A percentile compares a stretch with the other conserved stretches of the same genome.
Evolutionary conservation across 1,140 invertebrate genomes (phyloP).

Genomic region (Sitobion miscanthi): DNA sequence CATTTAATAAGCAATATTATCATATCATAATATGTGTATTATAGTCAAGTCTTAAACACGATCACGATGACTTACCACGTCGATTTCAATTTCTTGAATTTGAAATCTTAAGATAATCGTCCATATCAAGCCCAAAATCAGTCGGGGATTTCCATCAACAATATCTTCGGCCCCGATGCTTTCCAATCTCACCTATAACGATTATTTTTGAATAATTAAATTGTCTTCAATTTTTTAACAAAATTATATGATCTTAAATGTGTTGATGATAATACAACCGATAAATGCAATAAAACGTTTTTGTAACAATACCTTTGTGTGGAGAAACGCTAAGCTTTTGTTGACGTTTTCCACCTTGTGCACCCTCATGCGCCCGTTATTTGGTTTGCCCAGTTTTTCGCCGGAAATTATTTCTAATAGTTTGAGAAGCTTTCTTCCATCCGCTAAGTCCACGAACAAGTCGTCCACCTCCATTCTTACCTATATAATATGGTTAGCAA

Average conservation of each 20-base stretch:
- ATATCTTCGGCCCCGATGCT: slow-evolving; percentile 99
- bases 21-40: not conserved
- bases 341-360: slow-evolving; percentile 99
- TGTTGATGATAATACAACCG: not conserved
- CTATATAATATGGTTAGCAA: slow-evolving; percentile 63
- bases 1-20: not conserved
- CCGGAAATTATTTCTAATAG: slow-evolving; percentile 98
- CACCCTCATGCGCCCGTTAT: slow-evolving; percentile 95
- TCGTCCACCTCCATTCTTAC: slow-evolving; percentile 96
- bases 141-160: slow-evolving; percentile 93
- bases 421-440: slow-evolving; percentile 94
- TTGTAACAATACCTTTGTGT: slow-evolving; percentile 79
- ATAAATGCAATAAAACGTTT: not conserved
- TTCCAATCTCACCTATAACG: slow-evolving; percentile 85
- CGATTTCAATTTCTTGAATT: slow-evolving; percentile 98
- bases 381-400: slow-evolving; percentile 95
- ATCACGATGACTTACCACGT: slow-evolving; percentile 76
- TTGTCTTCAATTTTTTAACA: not conserved
- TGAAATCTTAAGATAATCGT: slow-evolving; percentile 96
- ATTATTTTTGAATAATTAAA: not conserved
- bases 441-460: slow-evolving; percentile 93
- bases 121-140: slow-evolving; percentile 98
- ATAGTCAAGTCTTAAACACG: not conserved
- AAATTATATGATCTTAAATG: not conserved
- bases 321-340: slow-evolving; percentile 95